Conservation (phyloP, 2,113 vertebrate genomes). For the Sylvilagus bachmani region DNA sequence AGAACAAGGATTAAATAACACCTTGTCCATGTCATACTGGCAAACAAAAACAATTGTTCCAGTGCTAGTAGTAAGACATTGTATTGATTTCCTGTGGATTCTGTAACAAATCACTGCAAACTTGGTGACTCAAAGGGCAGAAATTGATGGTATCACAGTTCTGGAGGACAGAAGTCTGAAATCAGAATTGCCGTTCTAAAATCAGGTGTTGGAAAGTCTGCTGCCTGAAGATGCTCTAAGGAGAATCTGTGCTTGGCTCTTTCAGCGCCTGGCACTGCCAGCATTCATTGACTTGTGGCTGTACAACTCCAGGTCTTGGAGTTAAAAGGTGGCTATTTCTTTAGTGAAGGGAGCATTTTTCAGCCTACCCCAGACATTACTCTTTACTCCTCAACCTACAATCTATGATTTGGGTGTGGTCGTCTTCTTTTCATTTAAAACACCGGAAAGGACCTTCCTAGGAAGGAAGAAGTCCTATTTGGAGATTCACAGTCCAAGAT, state of each 20-base stretch:
- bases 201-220: background rate
- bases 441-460: no score
- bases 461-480: no score
- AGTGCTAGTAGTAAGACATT: background rate
- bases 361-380: background rate
- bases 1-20: background rate
- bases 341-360: background rate
- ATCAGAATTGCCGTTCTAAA: background rate
- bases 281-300: background rate
- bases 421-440: no score
- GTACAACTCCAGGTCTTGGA: background rate
- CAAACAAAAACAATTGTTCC: background rate
- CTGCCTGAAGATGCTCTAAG: background rate
- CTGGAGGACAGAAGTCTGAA: no score
- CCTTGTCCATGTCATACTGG: background rate
- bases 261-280: background rate
- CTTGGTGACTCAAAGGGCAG: background rate
- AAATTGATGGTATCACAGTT: no score
- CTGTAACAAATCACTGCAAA: background rate
- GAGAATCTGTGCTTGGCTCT: background rate
- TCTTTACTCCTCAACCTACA: background rate
- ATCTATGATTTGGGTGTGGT: background rate
- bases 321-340: background rate
- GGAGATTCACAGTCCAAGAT: no score
- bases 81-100: background rate